phyloP scores from a whole-genome alignment of 2,113 vertebrate genomes.

The Collichthys lucidus region DNA sequence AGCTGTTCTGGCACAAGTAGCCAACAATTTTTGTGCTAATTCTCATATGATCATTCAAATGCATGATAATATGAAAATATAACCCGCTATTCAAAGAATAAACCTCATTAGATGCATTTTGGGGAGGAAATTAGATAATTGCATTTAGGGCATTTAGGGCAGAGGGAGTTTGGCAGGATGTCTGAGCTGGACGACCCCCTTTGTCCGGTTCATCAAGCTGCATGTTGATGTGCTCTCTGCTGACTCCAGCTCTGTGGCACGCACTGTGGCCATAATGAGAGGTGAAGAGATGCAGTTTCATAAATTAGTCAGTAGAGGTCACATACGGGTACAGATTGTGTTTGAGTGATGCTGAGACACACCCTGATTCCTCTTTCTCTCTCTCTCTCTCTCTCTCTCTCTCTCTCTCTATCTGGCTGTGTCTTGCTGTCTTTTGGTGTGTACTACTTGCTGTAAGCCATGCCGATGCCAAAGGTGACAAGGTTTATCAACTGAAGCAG shows the following conservation, averaged over 20 bases:
- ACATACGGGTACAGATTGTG: constrained; percentile 32
- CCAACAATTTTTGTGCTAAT: constrained; percentile 13
- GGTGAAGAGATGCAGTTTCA: constrained; percentile 52
- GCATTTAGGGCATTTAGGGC: not conserved
- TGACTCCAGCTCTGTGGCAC: constrained; percentile 41
- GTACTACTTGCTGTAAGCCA: not conserved
- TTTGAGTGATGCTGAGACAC: constrained; percentile 57
- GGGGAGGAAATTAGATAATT: constrained; percentile 39
- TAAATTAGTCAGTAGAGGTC: constrained; percentile 73
- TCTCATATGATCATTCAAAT: constrained; percentile 10
- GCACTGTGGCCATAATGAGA: constrained; percentile 5
- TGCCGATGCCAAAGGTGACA: constrained; percentile 30
- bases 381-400: not conserved
- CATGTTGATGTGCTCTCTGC: constrained; percentile 23
- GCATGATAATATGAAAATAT: constrained; percentile 11
- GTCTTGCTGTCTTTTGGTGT: not conserved
- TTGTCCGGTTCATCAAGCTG: constrained; percentile 11
- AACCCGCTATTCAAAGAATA: not conserved
- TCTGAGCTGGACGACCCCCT: constrained; percentile 15
- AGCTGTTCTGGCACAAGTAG: constrained; percentile 10
- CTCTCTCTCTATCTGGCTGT: not conserved
- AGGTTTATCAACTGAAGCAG: constrained; percentile 35
- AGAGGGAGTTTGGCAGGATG: constrained; percentile 35
- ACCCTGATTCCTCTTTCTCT: constrained; percentile 49
- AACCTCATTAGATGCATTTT: constrained; percentile 1